Base-by-base conservation (phyloP, 2,888 invertebrate species). In the Doris montereyensis region DNA sequence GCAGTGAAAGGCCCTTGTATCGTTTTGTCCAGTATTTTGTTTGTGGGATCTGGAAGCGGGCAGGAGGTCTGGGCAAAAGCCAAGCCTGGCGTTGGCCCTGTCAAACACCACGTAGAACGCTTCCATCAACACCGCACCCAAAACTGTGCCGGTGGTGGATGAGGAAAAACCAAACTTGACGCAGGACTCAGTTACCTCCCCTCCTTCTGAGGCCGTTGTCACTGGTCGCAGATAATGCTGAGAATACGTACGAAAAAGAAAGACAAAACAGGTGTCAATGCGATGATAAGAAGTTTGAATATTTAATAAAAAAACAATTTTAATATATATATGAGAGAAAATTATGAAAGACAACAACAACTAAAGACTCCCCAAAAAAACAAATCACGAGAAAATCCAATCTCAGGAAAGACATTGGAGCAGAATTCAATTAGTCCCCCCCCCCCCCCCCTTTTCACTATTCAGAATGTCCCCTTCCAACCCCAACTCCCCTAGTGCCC, bases 51-150 rank as follows among this genome's bases (percentile, higher is more conserved):
- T 8, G 84, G 78, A 1, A 81, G 81, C 5, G 83, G 81, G 77
- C 91, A 90, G 0, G 88, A 85, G 0, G 90, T 88, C 77, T 88
- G 85, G 0, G 89, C 90, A 86, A 92, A n/a, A 92, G 2, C 91
- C 89, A 21, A 92, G 83, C 26, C 84, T 83, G 75, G 87, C 87
- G 34, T 88, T 87, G 35, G 81, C 82, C n/a, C 92, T 86, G 79
- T 92, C 91, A 88, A 92, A 92, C 34, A 92, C 85, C 1, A 91
- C 87, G 83, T 90, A 92, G 81, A 87, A 92, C 2, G 90, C 91
- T 83, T 91, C 92, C 89, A 92, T 89, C 30, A 91, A 81, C 1
- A 92, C 88, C 28, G 92, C 91, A 13, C 92, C 92, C 10, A 91
- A 82, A 1, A 91, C 90, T 30, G 89, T 85, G 10, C 91, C 91